Base-by-base conservation (phyloP, 2,797 vertebrate genomes). In the Phataginus tetradactyla region DNA sequence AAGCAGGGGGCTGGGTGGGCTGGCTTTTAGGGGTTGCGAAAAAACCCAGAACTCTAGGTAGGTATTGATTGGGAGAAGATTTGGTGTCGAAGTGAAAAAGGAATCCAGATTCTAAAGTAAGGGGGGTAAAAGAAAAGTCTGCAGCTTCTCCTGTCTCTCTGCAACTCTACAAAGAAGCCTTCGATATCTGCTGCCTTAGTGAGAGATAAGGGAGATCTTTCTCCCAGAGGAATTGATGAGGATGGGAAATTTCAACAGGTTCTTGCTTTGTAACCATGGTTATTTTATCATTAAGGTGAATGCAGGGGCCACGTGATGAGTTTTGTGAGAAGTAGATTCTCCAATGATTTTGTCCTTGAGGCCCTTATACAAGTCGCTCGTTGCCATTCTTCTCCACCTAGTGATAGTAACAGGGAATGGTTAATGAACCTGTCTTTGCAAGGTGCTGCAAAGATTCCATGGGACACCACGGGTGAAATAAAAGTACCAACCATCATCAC, bases 171-270 rank as follows among this genome's bases (percentile, higher is more conserved):
- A 2, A 0, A 1, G 39, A 69, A 63, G 79, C 27, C 71, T 37
- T 68, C 15, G 2, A 0, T 39, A 20, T 63, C n/a, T 10, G 34
- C 69, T 79, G 69, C 51, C 39, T 78, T 20, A 6, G 91, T 0
- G 5, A 49, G 78, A 72, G 78, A 59, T 64, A 39, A 63, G 90
- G 81, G 72, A 92, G 94, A 11, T 4, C 39, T 23, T 42, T 55
- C 59, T 51, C 85, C 29, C 1, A 1, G 63, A 72, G 59, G 63
- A 86, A 53, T 49, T 34, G 53, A 57, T 1, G 39, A 57, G 42
- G 78, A 49, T 91, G 74, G 92, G 87, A 66, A 14, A 86, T 57
- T 86, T 37, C 89, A 86, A 27, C 42, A 55, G 49, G 72, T 45
- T 53, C 78, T 69, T n/a, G 45, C 45, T 37, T 88, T 49, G 88